Evolutionary conservation across 2,888 invertebrate species (phyloP).

Genomic region (Clunio marinus): DNA sequence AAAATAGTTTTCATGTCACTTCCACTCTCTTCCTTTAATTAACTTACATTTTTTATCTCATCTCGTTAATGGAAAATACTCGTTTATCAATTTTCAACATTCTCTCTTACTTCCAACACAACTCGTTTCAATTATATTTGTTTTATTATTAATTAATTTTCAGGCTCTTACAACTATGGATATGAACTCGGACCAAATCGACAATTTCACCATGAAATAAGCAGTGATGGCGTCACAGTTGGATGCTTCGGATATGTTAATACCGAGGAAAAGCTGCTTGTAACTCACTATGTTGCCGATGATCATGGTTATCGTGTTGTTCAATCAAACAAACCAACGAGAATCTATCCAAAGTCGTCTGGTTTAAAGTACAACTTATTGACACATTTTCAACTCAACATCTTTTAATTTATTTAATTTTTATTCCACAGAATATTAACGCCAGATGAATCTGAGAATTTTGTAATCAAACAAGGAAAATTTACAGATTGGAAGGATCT

Average conservation of each 20-base stretch:
- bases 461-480: background rate
- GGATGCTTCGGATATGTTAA: conserved; percentile 77
- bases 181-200: conserved; percentile 71
- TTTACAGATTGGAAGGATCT: conserved; percentile 62
- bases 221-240: conserved; percentile 71
- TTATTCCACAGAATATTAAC: background rate
- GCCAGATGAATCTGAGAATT: background rate
- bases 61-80: conserved; percentile 12
- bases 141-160: background rate
- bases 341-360: background rate
- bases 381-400: background rate
- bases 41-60: background rate
- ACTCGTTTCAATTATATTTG: background rate
- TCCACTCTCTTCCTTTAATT: background rate
- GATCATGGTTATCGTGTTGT: conserved; percentile 73
- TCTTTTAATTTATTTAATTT: background rate
- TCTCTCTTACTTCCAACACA: background rate
- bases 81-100: background rate
- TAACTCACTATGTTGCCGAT: conserved; percentile 73
- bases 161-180: conserved; percentile 71
- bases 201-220: conserved; percentile 75
- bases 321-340: conserved; percentile 52
- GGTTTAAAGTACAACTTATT: conserved; percentile 12
- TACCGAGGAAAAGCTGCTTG: conserved; percentile 59
- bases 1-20: too few relatives aligned